Evolutionary conservation across 2,797 vertebrate species (phyloP), one percentile per base, ranked within the genome.

Genomic region (Knipowitschia caucasica): DNA sequence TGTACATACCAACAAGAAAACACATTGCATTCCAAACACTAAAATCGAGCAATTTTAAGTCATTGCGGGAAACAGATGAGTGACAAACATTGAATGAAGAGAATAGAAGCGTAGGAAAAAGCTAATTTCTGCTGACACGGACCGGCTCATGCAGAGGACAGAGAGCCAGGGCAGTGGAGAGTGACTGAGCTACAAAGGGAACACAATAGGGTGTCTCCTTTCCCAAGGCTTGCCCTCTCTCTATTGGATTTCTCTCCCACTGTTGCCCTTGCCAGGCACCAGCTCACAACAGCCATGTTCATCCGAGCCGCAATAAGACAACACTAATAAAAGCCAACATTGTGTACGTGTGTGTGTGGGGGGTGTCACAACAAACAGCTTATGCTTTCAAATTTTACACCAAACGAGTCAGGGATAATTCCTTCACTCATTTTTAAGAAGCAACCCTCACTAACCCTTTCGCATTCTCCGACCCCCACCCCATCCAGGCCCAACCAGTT

Each of bases 401-500:
- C 69, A 74, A 86, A 69, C 80, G 78, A 83, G 84, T 86, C 81
- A 81, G 76, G 38, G 51, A 69, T 84, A 84, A 85, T 84, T 86
- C 83, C 77, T 84, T 53, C 64, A 64, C 52, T 64, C 71, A 53
- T 83, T 77, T 87, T 87, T 79, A 73, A 70, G 74, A 59, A 71
- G 85, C 84, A 69, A 43, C 73, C 67, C 68, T 64, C 65, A 44
- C 78, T 57, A 52, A 59, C 74, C 70, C 65, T 61, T 56, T 62
- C 8, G 52, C 64, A 61, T 54, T 67, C 56, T 59, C 65, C 53
- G 73, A 55, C 69, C 67, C 55, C 59, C 59, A n/a, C 76, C 67
- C 61, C 60, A 66, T 71, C 69, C 70, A 65, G 62, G 69, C 84
- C 73, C 76, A 87, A 90, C 90, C 89, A 85, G 89, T 91, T 89